phyloP scores from a whole-genome alignment of 2,888 invertebrate species.

The Meteorus cinctellus region DNA sequence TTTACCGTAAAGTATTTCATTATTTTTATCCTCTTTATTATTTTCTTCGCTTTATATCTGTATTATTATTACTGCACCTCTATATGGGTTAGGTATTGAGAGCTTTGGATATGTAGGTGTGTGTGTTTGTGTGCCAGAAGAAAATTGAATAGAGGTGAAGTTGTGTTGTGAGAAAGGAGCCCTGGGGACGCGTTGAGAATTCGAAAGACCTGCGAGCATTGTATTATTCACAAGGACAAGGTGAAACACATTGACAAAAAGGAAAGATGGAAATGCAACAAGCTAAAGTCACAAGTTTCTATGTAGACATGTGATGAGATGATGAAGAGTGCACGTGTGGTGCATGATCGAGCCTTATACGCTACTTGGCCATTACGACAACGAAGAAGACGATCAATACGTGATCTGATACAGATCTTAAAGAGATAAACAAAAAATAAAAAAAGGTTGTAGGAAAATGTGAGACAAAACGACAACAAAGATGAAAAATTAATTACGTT shows the following conservation, averaged over 20 bases:
- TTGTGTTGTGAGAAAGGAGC: background rate
- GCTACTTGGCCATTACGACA: background rate
- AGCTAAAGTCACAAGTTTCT: constrained; percentile 7
- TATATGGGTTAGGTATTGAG: constrained; percentile 2
- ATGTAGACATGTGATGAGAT: background rate
- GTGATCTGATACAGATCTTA: constrained; percentile 13
- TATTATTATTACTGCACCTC: background rate
- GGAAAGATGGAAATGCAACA: background rate
- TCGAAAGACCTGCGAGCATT: background rate
- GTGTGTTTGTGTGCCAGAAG: background rate
- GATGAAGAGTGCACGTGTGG: background rate
- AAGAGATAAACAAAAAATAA: background rate
- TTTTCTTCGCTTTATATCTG: background rate
- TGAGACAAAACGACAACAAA: background rate
- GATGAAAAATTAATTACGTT: background rate
- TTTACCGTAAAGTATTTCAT: background rate
- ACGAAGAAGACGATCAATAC: constrained; percentile 12
- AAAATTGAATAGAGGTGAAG: constrained; percentile 7
- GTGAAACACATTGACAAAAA: background rate
- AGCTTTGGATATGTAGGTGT: background rate
- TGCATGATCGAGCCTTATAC: constrained; percentile 3
- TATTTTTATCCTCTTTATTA: background rate
- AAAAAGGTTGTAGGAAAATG: background rate
- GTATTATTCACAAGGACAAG: constrained; percentile 1
- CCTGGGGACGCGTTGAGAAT: background rate